Base-by-base conservation (phyloP, 2,797 vertebrate genomes). In the Hyperoplus lanceolatus region DNA sequence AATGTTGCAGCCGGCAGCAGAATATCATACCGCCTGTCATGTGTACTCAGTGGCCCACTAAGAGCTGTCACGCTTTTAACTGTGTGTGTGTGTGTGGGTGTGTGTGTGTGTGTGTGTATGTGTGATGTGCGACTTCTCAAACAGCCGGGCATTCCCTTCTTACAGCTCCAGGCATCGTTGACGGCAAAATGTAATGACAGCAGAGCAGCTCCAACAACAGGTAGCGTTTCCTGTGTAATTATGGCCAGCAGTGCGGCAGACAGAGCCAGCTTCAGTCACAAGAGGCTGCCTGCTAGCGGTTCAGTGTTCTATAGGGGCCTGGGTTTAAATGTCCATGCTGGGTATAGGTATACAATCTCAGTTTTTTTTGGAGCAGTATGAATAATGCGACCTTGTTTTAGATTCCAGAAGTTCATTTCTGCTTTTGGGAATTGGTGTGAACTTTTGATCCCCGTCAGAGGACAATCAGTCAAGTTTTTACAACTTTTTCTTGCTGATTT, bases 1-100 rank as follows among this genome's bases (percentile, higher is more conserved):
- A 83, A 75, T 75, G 41, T n/a, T 70, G 36, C 72, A 77, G 64
- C 58, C 57, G 57, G 77, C 62, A 79, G 51, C 57, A 42, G 57
- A 55, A 74, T 77, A 48, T 70, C 39, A 29, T 29, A 29, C 60
- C 61, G 61, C 66, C 42, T 7, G 18, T 84, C 61, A 6, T 75
- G 18, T 57, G 69, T 57, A 29, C 50, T 59, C 38, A 62, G 4
- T 39, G 8, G 59, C 72, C 58, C 64, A 36, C 39, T 10, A 21
- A 73, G 77, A 58, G 46, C 61, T 72, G 53, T 80, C 73, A 81
- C 58, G 42, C 3, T 76, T 74, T 67, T 38, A 67, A 29, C 2
- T 12, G 50, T 42, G 54, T 60, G 57, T 77, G 45, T 15, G 29
- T 73, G 60, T 55, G 69, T 74, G 41, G 61, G 56, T 67, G 56